Percentiles rank a stretch among this genome's conserved stretches.
Conservation (phyloP, 2,888 invertebrate genomes). For the Eristalis tenax region DNA sequence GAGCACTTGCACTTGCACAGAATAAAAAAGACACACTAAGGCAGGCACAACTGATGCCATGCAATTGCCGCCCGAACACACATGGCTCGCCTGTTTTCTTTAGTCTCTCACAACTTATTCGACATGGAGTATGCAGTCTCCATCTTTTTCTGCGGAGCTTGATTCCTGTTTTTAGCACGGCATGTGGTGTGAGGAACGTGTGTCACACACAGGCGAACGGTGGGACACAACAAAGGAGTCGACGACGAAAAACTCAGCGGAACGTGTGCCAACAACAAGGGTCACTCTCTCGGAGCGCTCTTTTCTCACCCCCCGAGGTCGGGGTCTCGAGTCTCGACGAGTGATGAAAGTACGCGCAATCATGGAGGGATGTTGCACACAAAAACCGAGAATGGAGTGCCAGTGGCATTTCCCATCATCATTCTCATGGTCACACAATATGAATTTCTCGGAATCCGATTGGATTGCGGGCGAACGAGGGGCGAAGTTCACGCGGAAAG, state of each 20-base stretch:
- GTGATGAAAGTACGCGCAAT: constrained; percentile 43
- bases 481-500: not conserved
- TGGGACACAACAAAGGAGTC: constrained; percentile 22
- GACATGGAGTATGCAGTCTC: not conserved
- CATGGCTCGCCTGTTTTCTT: constrained; percentile 18
- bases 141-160: not conserved
- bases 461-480: not conserved
- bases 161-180: constrained; percentile 29
- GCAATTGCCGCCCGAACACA: constrained; percentile 43
- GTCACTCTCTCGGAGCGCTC: constrained; percentile 26
- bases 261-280: constrained; percentile 49
- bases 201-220: constrained; percentile 48
- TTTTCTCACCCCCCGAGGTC: not conserved
- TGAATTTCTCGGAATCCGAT: constrained; percentile 21
- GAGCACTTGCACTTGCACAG: not conserved
- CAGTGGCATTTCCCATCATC: constrained; percentile 35
- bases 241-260: constrained; percentile 16
- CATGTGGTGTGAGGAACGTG: constrained; percentile 67
- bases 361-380: constrained; percentile 29
- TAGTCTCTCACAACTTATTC: not conserved
- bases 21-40: not conserved
- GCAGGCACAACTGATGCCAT: constrained; percentile 51
- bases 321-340: not conserved
- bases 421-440: constrained; percentile 43
- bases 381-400: constrained; percentile 5